A percentile compares a stretch with the other conserved stretches of the same genome.
phyloP scores from a whole-genome alignment of 2,113 vertebrate species.

The Colius striatus region DNA sequence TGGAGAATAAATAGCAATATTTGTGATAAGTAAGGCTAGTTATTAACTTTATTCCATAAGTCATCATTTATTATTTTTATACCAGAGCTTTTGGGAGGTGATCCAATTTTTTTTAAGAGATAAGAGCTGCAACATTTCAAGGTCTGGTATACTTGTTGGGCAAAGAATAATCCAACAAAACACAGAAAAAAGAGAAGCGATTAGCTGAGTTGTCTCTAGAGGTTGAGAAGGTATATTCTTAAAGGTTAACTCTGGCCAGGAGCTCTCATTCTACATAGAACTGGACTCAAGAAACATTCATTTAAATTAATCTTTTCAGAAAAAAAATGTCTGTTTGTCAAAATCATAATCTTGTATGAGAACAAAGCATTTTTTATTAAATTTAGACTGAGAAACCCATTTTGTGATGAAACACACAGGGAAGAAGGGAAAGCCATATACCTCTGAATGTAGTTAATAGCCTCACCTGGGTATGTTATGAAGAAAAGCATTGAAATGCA shows the following conservation, averaged over 20 bases:
- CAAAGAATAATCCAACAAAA: background rate
- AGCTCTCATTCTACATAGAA: background rate
- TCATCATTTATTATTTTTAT: background rate
- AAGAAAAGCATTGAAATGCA: background rate
- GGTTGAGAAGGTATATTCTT: background rate
- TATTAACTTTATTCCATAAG: background rate
- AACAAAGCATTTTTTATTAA: background rate
- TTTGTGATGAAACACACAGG: background rate
- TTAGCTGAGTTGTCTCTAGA: background rate
- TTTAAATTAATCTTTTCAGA: background rate
- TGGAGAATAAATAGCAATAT: background rate
- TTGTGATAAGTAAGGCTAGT: background rate
- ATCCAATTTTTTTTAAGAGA: background rate
- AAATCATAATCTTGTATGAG: background rate
- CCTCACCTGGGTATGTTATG: background rate
- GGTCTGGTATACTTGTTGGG: background rate
- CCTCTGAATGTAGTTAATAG: accelerated
- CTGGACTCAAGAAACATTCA: background rate
- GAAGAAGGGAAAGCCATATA: background rate
- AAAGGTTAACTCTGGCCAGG: background rate
- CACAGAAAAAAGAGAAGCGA: background rate
- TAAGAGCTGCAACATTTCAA: background rate
- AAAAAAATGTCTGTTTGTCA: background rate
- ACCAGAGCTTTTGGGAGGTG: background rate
- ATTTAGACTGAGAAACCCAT: background rate